A percentile compares a stretch with the other conserved stretches of the same genome.
phyloP scores from a whole-genome alignment of 2,797 vertebrate genomes.

The Sebastes hubbsi region DNA sequence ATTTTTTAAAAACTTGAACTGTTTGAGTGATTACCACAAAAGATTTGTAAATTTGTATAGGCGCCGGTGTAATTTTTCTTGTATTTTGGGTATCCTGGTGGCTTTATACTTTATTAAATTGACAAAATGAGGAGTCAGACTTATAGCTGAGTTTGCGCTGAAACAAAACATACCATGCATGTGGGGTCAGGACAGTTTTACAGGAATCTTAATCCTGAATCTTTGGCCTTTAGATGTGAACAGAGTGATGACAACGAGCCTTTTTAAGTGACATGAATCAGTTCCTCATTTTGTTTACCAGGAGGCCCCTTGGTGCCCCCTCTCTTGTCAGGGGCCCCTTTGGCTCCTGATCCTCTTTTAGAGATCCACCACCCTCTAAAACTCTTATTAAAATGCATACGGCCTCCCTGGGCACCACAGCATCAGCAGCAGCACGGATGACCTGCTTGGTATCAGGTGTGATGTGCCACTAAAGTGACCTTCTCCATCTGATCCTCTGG shows the following conservation, averaged over 20 bases:
- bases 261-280: neutral
- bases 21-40: neutral
- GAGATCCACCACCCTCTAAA: neutral
- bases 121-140: neutral
- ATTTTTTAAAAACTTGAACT: too few species aligned
- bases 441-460: conserved; percentile 65
- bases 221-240: neutral
- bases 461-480: conserved; percentile 68
- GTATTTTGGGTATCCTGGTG: neutral
- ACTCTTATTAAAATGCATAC: conserved; percentile 55
- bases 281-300: neutral
- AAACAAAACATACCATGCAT: neutral
- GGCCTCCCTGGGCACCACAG: conserved; percentile 18
- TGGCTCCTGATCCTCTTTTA: conserved; percentile 6
- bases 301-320: neutral
- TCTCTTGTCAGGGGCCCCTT: neutral
- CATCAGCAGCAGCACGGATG: conserved; percentile 36
- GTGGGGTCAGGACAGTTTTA: neutral
- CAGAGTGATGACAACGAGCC: neutral
- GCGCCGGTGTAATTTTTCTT: neutral
- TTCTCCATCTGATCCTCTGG: conserved; percentile 66
- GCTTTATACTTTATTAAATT: neutral
- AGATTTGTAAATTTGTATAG: neutral
- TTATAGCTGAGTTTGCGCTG: neutral
- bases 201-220: neutral